Evolutionary conservation across 2,797 vertebrate genomes (phyloP).

Genomic region (Danio albolineatus): DNA sequence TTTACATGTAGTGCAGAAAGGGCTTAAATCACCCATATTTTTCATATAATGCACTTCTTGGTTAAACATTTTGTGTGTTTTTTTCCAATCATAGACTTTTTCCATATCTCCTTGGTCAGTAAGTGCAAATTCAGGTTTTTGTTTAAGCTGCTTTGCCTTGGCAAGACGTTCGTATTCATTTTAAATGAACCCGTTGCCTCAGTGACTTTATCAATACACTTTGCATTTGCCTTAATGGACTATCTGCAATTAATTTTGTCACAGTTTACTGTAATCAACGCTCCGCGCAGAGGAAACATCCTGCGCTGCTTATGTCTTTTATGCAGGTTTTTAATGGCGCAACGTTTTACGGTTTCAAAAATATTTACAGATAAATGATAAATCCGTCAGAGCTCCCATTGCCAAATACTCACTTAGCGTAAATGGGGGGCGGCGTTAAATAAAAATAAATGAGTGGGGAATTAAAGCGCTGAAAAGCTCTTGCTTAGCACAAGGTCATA

Average conservation of each 20-base stretch:
- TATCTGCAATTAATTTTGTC: conserved; percentile 43
- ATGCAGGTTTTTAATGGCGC: conserved; percentile 24
- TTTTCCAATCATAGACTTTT: not conserved
- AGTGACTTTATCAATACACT: conserved; percentile 44
- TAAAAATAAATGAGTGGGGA: conserved; percentile 49
- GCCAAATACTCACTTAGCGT: conserved; percentile 65
- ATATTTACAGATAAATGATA: conserved; percentile 58
- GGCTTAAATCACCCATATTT: conserved; percentile 33
- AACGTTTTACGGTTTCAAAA: conserved; percentile 50
- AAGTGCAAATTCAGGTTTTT: not conserved
- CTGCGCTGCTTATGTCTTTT: conserved; percentile 19
- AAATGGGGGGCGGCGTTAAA: conserved; percentile 52
- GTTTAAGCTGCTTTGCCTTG: not conserved
- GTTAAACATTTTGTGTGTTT: conserved; percentile 10
- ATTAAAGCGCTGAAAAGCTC: conserved; percentile 49
- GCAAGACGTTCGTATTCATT: conserved; percentile 22
- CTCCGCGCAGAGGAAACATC: conserved; percentile 37
- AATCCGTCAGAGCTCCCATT: conserved; percentile 51
- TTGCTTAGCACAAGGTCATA: conserved; percentile 52
- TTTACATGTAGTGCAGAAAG: conserved; percentile 13
- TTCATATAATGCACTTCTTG: conserved; percentile 19
- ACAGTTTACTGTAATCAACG: conserved; percentile 42
- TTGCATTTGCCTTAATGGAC: conserved; percentile 47
- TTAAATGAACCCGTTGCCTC: conserved; percentile 40
- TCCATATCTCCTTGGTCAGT: not conserved